These are phyloP conservation scores for Cacatua alba DNA, from an alignment of 2,113 vertebrate genomes.

Conservation along the genomic window DNA sequence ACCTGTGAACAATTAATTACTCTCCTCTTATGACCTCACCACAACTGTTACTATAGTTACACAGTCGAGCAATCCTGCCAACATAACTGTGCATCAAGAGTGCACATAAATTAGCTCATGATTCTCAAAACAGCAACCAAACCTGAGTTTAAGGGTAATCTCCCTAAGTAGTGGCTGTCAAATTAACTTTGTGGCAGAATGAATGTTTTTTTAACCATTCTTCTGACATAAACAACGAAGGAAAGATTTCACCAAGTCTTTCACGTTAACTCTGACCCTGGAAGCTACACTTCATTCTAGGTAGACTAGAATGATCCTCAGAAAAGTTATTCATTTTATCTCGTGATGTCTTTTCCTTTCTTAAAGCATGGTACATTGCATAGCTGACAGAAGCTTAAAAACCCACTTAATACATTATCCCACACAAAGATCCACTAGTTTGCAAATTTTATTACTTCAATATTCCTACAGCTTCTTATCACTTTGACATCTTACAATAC, in stretches of 20 bases:
- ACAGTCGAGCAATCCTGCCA: background rate
- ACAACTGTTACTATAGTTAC: rapidly evolving
- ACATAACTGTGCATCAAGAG: background rate
- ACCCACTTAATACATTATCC: background rate
- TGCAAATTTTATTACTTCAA: background rate
- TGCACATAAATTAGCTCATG: background rate
- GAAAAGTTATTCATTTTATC: background rate
- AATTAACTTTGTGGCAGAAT: background rate
- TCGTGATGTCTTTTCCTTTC: background rate
- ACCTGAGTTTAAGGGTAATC: background rate
- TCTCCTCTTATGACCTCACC: too few species aligned
- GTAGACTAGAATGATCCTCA: background rate
- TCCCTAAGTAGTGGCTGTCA: background rate
- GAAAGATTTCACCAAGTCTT: background rate
- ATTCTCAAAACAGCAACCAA: background rate
- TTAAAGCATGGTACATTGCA: background rate
- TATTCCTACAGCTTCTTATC: background rate
- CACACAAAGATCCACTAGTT: background rate
- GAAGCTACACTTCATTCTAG: background rate
- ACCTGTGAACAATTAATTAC: background rate
- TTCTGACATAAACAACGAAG: background rate
- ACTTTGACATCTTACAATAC: background rate
- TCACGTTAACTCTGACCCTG: background rate
- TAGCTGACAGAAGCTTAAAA: background rate
- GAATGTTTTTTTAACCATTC: background rate